Evolutionary conservation across 2,888 invertebrate species (phyloP), one percentile per base, ranked within the genome.

Genomic region (Scaptomyza parva): DNA sequence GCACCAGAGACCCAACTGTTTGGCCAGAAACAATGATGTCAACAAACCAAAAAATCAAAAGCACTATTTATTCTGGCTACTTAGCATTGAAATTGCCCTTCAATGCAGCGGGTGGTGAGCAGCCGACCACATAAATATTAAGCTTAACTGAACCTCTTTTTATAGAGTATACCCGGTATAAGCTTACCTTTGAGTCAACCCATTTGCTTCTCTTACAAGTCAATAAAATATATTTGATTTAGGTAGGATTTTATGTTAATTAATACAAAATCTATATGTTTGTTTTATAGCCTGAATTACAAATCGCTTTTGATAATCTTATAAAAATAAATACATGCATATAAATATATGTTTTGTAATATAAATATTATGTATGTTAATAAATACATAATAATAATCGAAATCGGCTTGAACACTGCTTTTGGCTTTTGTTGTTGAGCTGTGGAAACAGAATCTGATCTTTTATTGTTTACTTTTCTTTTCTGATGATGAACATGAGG

Each of bases 381-480:
- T n/a, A n/a, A n/a, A n/a, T 55, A 69, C 59, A 73, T n/a, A n/a
- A n/a, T n/a, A n/a, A n/a, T n/a, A n/a, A n/a, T 73, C 62, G 64
- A 68, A 68, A 65, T 58, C 50, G 80, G 72, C 53, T 69, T 76
- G 77, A 76, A 77, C 76, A 72, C 72, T 72, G 75, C 59, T 51
- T 70, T 68, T 76, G 73, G 77, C 74, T 76, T 63, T 66, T 55
- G 43, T 60, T 37, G 54, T 63, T 63, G 67, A 71, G 74, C 59
- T 70, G 47, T 69, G 58, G 58, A 41, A 70, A 57, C 51, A 39
- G 35, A 33, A 37, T 43, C 24, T 28, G 11, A 41, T 70, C 30
- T 37, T 26, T 47, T 24, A 14, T 54, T 33, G 28, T 33, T 59
- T 24, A 14, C 9, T 24, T 48, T 22, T 14, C 20, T 41, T 50